phyloP scores from a whole-genome alignment of 2,888 invertebrate species.

The Chironomus tentans region DNA sequence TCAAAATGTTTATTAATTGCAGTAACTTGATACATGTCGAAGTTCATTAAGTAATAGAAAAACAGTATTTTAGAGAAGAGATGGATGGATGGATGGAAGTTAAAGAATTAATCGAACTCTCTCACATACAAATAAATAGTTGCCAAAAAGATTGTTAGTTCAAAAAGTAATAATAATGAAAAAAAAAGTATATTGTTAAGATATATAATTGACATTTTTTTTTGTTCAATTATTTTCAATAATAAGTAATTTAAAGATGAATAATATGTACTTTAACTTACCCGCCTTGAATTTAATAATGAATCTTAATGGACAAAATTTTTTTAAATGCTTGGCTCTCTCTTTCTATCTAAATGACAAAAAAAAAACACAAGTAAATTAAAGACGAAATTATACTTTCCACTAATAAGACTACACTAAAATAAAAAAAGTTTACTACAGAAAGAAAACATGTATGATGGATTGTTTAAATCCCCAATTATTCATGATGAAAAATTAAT shows the following conservation, averaged over 20 bases:
- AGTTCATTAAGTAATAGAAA: neutral
- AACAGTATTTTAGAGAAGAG: neutral
- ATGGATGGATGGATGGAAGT: neutral
- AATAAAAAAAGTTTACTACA: neutral
- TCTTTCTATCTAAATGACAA: no score
- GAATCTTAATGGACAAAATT: neutral
- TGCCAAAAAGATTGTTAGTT: constrained; percentile 27
- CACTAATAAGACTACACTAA: neutral
- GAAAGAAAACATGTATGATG: neutral
- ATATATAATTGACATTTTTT: neutral
- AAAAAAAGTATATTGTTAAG: neutral
- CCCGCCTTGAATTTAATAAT: neutral
- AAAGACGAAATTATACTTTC: neutral
- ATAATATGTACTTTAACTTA: neutral
- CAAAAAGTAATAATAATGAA: constrained; percentile 2
- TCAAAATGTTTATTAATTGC: neutral
- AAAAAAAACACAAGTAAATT: no score
- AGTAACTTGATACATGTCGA: neutral
- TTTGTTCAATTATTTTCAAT: neutral
- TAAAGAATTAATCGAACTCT: neutral
- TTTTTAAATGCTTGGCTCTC: no score
- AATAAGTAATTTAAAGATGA: neutral
- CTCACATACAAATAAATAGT: constrained; percentile 18
- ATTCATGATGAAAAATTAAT: neutral
- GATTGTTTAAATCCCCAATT: neutral